phyloP scores from a whole-genome alignment of 37 sponge, comb jelly and placozoan species.

The Halisarca cf. caerulea region DNA sequence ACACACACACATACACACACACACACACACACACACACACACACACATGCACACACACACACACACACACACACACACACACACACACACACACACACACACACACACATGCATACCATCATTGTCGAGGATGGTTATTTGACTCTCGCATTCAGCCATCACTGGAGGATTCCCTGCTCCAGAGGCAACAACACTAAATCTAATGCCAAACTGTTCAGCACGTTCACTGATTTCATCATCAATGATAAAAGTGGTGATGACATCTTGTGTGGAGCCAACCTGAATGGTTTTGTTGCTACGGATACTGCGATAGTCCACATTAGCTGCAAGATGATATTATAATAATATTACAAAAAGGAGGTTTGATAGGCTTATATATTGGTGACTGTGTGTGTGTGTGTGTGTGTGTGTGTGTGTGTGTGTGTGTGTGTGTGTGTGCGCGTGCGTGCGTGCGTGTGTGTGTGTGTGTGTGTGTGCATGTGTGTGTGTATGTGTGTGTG shows the following conservation, averaged over 20 bases:
- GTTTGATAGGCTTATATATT: neutral
- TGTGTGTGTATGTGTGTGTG: neutral
- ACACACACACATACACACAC: no score
- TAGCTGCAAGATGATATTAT: neutral
- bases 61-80: neutral
- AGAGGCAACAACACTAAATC: neutral
- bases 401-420: no score
- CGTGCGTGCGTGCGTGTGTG: neutral
- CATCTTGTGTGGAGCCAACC: neutral
- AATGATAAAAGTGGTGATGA: neutral
- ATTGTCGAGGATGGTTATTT: conserved; percentile 4
- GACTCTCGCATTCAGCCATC: neutral
- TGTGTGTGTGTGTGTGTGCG: no score
- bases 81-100: neutral
- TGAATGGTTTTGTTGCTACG: neutral
- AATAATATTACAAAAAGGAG: neutral
- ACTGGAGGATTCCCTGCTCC: neutral
- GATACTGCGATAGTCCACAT: neutral
- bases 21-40: neutral
- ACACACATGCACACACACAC: conserved; percentile 2
- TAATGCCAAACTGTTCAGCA: neutral
- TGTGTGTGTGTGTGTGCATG: neutral
- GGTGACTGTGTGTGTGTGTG: neutral
- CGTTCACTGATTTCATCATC: neutral
- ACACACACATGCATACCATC: neutral